phyloP scores from a whole-genome alignment of 92 coral and sea anemone species.

The Zoanthus solanderi region DNA sequence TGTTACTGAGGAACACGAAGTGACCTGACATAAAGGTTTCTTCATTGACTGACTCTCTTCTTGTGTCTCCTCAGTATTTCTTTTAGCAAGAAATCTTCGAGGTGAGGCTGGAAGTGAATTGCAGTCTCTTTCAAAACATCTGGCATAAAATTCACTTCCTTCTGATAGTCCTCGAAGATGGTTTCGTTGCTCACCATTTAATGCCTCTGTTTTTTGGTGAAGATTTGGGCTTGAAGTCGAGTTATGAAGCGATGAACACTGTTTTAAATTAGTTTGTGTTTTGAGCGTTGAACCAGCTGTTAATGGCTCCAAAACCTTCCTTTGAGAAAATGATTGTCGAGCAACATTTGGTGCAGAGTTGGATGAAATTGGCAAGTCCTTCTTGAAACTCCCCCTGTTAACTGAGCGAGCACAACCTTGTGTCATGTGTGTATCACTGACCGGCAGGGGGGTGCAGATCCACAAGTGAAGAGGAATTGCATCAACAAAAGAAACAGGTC shows the following conservation, averaged over 20 bases:
- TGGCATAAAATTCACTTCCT: slow-evolving; percentile 14
- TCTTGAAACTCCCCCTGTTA: slow-evolving; percentile 10
- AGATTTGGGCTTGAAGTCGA: slow-evolving; percentile 71
- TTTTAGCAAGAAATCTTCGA: slow-evolving; percentile 31
- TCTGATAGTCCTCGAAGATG: slow-evolving; percentile 5
- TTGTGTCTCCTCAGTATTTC: slow-evolving; percentile 5
- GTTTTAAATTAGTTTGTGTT: slow-evolving; percentile 47
- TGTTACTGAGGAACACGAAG: not conserved
- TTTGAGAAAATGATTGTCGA: not conserved
- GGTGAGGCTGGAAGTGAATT: slow-evolving; percentile 71
- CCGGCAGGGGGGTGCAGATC: slow-evolving; percentile 89
- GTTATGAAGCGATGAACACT: slow-evolving; percentile 33
- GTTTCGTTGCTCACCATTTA: not conserved
- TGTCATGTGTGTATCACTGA: not conserved
- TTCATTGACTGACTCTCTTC: slow-evolving; percentile 9
- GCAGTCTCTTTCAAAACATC: slow-evolving; percentile 33
- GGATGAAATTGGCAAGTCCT: not conserved
- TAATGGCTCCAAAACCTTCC: slow-evolving; percentile 55
- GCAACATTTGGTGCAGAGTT: not conserved
- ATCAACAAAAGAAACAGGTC: slow-evolving; percentile 92
- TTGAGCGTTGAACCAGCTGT: slow-evolving; percentile 41
- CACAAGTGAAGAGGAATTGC: slow-evolving; percentile 90
- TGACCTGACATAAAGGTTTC: slow-evolving; percentile 13
- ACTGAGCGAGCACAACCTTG: not conserved
- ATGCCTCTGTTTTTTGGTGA: slow-evolving; percentile 34